phyloP scores from a whole-genome alignment of 2,797 vertebrate genomes.

The Phalanger gymnotis region DNA sequence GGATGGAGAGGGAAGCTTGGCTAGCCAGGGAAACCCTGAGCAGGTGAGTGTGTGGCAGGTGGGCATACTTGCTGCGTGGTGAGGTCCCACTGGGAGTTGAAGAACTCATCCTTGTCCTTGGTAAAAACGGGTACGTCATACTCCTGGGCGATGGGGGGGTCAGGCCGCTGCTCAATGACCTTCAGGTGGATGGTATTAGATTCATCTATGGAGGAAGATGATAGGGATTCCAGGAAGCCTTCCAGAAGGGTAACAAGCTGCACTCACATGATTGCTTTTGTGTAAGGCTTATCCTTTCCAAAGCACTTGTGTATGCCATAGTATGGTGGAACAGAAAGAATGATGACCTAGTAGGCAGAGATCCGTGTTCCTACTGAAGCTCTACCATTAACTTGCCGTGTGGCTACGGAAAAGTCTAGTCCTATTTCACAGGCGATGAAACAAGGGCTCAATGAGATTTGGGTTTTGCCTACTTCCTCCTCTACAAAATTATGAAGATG shows the following conservation, averaged over 20 bases:
- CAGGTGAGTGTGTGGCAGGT: not conserved
- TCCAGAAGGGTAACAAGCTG: slow-evolving; percentile 4
- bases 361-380: not conserved
- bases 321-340: not conserved
- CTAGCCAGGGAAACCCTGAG: not conserved
- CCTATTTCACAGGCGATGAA: not conserved
- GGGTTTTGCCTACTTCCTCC: not conserved
- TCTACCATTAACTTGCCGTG: not conserved
- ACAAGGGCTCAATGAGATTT: not conserved
- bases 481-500: not conserved
- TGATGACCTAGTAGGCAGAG: not conserved
- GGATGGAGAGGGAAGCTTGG: not conserved
- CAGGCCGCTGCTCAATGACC: slow-evolving; percentile 93
- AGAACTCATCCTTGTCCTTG: slow-evolving; percentile 95
- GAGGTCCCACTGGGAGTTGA: slow-evolving; percentile 97
- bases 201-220: slow-evolving; percentile 87
- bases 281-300: not conserved
- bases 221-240: not conserved
- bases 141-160: slow-evolving; percentile 96
- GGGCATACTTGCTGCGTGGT: slow-evolving; percentile 94
- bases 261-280: not conserved
- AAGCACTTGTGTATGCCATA: slow-evolving; percentile 6
- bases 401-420: not conserved
- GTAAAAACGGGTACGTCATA: slow-evolving; percentile 98
- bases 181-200: slow-evolving; percentile 99